These are phyloP conservation scores for Calephelis virginiensis DNA, from an alignment of 1,140 invertebrate genomes.

Conservation along the genomic window DNA sequence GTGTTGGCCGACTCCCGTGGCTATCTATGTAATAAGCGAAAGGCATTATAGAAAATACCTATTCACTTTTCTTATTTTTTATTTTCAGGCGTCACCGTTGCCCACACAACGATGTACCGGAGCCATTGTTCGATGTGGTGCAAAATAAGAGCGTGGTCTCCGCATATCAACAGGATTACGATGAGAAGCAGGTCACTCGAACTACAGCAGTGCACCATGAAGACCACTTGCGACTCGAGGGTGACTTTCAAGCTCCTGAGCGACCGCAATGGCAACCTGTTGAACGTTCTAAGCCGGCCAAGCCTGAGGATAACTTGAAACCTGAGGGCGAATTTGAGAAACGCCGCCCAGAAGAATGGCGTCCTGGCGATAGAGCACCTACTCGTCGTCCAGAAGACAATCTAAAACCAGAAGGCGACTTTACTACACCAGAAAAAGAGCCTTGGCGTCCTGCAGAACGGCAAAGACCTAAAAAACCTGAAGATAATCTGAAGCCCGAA, in stretches of 20 bases:
- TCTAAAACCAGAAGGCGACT: constrained; percentile 73
- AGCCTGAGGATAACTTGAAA: constrained; percentile 50
- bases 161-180: constrained; percentile 83
- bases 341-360: constrained; percentile 69
- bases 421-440: constrained; percentile 52
- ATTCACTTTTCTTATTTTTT: constrained; percentile 33
- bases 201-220: constrained; percentile 75
- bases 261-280: constrained; percentile 76
- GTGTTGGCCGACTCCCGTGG: no score
- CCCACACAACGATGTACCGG: constrained; percentile 80
- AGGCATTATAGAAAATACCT: neutral
- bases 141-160: constrained; percentile 79
- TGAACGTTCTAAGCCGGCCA: no score
- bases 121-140: constrained; percentile 79
- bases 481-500: constrained; percentile 58
- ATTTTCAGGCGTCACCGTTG: constrained; percentile 81
- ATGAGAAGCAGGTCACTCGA: constrained; percentile 81
- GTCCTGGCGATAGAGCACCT: constrained; percentile 73
- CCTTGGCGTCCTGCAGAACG: no score
- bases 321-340: constrained; percentile 76
- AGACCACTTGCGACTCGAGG: constrained; percentile 81
- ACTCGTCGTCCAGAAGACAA: constrained; percentile 54
- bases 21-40: neutral
- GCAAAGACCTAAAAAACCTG: constrained; percentile 10
- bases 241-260: constrained; percentile 79